Evolutionary conservation across 2,797 vertebrate genomes (phyloP).

Genomic region (Microctenopoma stevenorrisi): DNA sequence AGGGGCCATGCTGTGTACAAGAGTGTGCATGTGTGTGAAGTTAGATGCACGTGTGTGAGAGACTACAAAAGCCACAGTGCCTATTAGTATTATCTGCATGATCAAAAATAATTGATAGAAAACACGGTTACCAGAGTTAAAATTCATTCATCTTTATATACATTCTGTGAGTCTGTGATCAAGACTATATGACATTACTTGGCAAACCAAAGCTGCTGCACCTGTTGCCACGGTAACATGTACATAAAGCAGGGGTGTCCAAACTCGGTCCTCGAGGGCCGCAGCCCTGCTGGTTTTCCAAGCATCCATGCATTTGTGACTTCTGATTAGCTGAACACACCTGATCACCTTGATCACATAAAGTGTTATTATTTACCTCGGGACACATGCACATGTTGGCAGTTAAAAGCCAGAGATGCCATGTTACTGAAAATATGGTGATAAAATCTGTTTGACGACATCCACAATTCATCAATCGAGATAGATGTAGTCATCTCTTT

Average conservation of each 20-base stretch:
- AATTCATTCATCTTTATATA: constrained; percentile 41
- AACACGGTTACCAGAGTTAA: constrained; percentile 28
- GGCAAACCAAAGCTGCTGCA: constrained; percentile 27
- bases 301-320: no score
- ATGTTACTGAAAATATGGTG: constrained; percentile 30
- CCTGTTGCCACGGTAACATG: constrained; percentile 66
- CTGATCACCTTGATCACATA: constrained; percentile 38
- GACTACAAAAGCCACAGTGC: constrained; percentile 51
- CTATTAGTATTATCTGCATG: constrained; percentile 19
- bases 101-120: constrained; percentile 29
- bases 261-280: no score
- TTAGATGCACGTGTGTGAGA: constrained; percentile 14
- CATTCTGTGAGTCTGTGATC: constrained; percentile 31
- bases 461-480: constrained; percentile 2
- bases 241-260: constrained; percentile 50
- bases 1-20: constrained; percentile 36
- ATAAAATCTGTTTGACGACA: constrained; percentile 32
- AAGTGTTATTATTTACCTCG: constrained; percentile 40
- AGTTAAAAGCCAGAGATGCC: constrained; percentile 23
- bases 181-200: constrained; percentile 40
- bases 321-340: no score
- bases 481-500: constrained; percentile 11
- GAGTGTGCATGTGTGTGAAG: constrained; percentile 11
- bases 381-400: constrained; percentile 28
- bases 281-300: no score